These are phyloP conservation scores for Urocynchramus pylzowi DNA, from an alignment of 2,113 vertebrate species.

Conservation along the genomic window DNA sequence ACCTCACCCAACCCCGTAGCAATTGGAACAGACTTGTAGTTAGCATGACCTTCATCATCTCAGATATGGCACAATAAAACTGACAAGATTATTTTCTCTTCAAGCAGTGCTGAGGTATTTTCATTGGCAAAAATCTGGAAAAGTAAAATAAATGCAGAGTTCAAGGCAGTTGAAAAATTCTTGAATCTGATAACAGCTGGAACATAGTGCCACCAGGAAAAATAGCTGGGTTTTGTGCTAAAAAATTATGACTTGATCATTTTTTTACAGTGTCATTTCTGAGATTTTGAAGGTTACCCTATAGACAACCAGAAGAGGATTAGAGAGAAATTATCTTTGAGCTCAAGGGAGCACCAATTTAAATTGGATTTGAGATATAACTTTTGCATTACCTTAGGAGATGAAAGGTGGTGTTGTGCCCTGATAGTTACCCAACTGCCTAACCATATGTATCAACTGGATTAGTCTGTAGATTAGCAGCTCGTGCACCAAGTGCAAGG, in stretches of 20 bases:
- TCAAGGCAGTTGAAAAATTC: constrained; percentile 36
- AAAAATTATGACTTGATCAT: constrained; percentile 29
- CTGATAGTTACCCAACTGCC: background rate
- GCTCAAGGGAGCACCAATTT: constrained; percentile 51
- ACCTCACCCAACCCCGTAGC: constrained; percentile 21
- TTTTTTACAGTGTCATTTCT: constrained; percentile 26
- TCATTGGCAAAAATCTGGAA: constrained; percentile 6
- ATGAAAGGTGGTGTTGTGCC: background rate
- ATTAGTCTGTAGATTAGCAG: background rate
- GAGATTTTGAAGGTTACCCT: constrained; percentile 42
- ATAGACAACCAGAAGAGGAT: constrained; percentile 39
- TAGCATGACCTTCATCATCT: constrained; percentile 50
- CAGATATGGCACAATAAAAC: constrained; percentile 37
- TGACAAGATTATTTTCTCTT: constrained; percentile 38
- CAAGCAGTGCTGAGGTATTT: constrained; percentile 22
- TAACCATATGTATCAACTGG: background rate
- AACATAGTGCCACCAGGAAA: constrained; percentile 25
- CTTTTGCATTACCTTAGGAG: constrained; percentile 42
- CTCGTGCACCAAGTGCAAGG: background rate
- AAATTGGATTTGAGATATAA: constrained; percentile 55
- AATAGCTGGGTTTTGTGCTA: constrained; percentile 22
- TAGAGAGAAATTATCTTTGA: constrained; percentile 63
- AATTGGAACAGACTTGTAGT: constrained; percentile 21
- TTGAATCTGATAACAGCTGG: constrained; percentile 20
- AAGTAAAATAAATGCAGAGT: constrained; percentile 37